Base-by-base conservation (phyloP, 2,113 vertebrate species). In the Rhynchopsitta pachyrhyncha region DNA sequence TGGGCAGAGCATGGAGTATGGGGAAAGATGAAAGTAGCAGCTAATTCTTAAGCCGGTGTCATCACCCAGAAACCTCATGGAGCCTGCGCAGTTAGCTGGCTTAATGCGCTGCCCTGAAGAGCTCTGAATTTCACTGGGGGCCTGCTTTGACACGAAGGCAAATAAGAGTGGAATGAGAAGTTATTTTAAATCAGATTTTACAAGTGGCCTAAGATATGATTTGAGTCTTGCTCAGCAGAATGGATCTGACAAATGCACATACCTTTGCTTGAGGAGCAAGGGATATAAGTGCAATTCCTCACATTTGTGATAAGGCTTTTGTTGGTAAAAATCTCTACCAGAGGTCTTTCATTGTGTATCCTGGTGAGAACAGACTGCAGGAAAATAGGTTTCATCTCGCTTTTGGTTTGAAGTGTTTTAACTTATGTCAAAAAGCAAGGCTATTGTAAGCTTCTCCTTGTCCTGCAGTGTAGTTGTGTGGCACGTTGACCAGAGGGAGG, bases 381-480 rank as follows among this genome's bases (percentile, higher is more conserved):
- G 31, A 55, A 55, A 60, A 74, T 10, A n/a, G 18, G 9, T 22
- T 81, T 42, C 9, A 5, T 71, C 27, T 69, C 31, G 17, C n/a
- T 46, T 66, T 67, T 67, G 24, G 1, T 67, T 66, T 52, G 18
- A 29, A 52, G 8, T 47, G 19, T 59, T 59, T 59, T 59, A n/a
- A 55, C 17, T 29, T 7, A 22, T 35, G 10, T 63, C 22, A 17
- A 63, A 68, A 82, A 64, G 59, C 14, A 4, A 44, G 63, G 20
- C 17, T 52, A 5, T 25, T 79, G 59, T 49, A 82, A 62, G 16
- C 68, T 37, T 7, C 49, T 39, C 81, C 39, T 77, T 19, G 80
- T 82, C 55, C 82, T 95, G 80, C 97, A 99, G 99, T 2, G 97
- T 99, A 10, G 98, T 99, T 24, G 96, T 99, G 11, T 99, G 99